Conservation (phyloP, 2,888 invertebrate species). For the Abrostola triplasia region DNA sequence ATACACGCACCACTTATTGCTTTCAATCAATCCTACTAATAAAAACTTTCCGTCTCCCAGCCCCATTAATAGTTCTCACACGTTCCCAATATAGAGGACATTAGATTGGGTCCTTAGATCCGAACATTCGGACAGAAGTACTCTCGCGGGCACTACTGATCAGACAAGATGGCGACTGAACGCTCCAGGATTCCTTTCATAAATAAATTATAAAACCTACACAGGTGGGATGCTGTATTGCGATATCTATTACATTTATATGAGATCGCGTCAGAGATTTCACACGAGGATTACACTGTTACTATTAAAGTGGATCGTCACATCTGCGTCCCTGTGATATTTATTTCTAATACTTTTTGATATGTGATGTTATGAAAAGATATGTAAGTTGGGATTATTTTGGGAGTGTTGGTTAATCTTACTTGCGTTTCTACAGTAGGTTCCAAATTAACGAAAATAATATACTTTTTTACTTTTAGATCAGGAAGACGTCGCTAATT, state of each 20-base stretch:
- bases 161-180: conserved; percentile 13
- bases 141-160: conserved; percentile 4
- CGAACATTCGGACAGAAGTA: conserved; percentile 4
- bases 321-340: background rate
- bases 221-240: conserved; percentile 2
- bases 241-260: background rate
- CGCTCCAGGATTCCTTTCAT: conserved; percentile 1
- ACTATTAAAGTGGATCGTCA: background rate
- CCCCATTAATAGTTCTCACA: conserved; percentile 3
- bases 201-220: conserved; percentile 17
- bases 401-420: too few relatives aligned
- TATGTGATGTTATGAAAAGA: background rate
- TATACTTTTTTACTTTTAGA: too few relatives aligned
- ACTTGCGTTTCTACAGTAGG: too few relatives aligned
- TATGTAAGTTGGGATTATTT: background rate
- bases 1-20: background rate
- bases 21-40: background rate
- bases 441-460: too few relatives aligned
- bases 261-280: background rate
- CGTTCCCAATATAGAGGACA: conserved; percentile 10
- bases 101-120: conserved; percentile 11
- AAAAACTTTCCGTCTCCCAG: conserved; percentile 3
- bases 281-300: background rate
- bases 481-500: too few relatives aligned
- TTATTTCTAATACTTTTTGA: background rate